Conservation (phyloP, 1,140 invertebrate genomes). For the Lordiphosa stackelbergi region DNA sequence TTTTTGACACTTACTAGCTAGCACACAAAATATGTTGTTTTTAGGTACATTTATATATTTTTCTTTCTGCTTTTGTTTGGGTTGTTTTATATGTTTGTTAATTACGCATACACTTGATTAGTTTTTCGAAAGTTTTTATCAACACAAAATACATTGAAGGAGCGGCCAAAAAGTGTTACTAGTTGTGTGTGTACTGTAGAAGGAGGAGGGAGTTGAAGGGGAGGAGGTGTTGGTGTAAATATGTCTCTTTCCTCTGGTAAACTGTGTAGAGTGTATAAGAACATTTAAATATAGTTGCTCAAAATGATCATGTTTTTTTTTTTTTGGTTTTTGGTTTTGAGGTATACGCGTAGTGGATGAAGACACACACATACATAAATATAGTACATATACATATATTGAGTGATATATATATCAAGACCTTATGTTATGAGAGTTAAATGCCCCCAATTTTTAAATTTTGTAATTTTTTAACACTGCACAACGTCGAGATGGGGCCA, state of each 20-base stretch:
- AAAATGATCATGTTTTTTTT: conserved; percentile 66
- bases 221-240: conserved; percentile 47
- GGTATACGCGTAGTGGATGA: conserved; percentile 77
- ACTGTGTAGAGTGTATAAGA: conserved; percentile 72
- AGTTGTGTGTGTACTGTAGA: no score
- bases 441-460: no score
- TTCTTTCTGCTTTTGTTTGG: conserved; percentile 33
- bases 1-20: conserved; percentile 72
- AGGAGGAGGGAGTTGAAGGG: conserved; percentile 7
- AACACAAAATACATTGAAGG: conserved; percentile 30
- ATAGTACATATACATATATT: conserved; percentile 29
- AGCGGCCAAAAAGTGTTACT: no score
- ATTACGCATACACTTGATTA: conserved; percentile 64
- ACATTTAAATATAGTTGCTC: conserved; percentile 67
- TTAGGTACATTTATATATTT: conserved; percentile 72
- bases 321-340: conserved; percentile 55
- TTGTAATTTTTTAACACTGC: no score
- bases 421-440: no score
- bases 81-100: conserved; percentile 7
- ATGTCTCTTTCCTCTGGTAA: conserved; percentile 43
- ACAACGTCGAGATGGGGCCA: no score
- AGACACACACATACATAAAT: conserved; percentile 77
- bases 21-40: conserved; percentile 70
- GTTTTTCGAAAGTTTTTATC: conserved; percentile 36
- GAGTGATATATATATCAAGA: conserved; percentile 11